Evolutionary conservation across 2,888 invertebrate species (phyloP).

Genomic region (Chelonus formosanus): DNA sequence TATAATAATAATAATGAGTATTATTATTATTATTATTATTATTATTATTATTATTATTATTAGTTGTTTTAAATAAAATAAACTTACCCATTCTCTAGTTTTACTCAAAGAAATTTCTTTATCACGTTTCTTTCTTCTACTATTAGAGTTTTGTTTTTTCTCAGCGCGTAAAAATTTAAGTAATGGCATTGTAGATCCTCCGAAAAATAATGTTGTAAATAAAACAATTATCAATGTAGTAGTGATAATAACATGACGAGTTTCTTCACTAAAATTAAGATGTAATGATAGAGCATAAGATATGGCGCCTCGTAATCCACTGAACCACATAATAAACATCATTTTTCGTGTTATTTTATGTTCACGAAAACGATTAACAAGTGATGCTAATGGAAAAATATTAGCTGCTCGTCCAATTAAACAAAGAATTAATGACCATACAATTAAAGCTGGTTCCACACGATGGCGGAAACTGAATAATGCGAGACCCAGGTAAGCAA

Average conservation of each 20-base stretch:
- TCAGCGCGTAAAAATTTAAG: constrained; percentile 88
- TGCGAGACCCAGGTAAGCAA: constrained; percentile 95
- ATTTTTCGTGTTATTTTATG: constrained; percentile 98
- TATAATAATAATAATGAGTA: constrained; percentile 42
- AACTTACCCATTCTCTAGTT: constrained; percentile 90
- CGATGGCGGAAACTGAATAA: constrained; percentile 94
- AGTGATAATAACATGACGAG: constrained; percentile 95
- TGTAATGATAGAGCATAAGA: constrained; percentile 97
- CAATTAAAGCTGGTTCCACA: constrained; percentile 85
- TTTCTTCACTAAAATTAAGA: constrained; percentile 92
- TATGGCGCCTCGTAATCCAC: constrained; percentile 95
- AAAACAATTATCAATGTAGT: constrained; percentile 97
- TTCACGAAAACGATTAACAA: constrained; percentile 95
- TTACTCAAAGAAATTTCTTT: constrained; percentile 94
- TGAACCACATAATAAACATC: constrained; percentile 99
- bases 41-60: too few relatives aligned
- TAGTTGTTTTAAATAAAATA: too few relatives aligned
- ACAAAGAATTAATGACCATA: constrained; percentile 94
- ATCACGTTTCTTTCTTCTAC: constrained; percentile 72
- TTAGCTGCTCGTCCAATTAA: constrained; percentile 94
- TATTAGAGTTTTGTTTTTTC: constrained; percentile 67
- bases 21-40: too few relatives aligned
- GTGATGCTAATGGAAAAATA: constrained; percentile 92
- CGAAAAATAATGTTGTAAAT: constrained; percentile 93
- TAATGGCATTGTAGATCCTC: constrained; percentile 97